Base-by-base conservation (phyloP, 2,888 invertebrate genomes). In the Hypsopygia costalis region DNA sequence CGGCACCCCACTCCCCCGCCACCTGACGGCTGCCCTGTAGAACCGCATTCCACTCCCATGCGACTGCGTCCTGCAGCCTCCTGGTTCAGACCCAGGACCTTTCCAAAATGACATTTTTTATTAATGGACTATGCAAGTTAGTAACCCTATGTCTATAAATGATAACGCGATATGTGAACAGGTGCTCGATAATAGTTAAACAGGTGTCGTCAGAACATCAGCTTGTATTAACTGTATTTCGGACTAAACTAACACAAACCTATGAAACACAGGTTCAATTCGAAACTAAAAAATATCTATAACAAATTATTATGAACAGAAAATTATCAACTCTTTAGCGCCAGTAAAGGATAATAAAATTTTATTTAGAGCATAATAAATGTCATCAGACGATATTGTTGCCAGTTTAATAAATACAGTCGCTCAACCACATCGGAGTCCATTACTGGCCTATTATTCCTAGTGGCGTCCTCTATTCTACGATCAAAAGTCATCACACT, bases 31-130 rank as follows among this genome's bases (percentile, higher is more conserved):
- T 31, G 31, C 65, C 70, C 63, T 62, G 77, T 73, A 72, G 80
- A 77, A 87, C 87, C 82, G 81, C 87, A 88, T 88, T 88, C 87
- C 87, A 75, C 87, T 88, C 87, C 87, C 87, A 88, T 82, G 82
- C 85, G 83, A 81, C 85, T 75, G 76, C 75, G 67, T 75, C 73
- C 77, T 72, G 72, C 67, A 69, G 70, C 72, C 71, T 73, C 69
- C 69, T 57, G 55, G 43, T 58, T 57, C 77, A 73, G 80, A 75
- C 77, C 70, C 77, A 73, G 80, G 76, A 78, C 69, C 73, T 76
- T 74, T 66, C 81, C 78, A 70, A 86, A 86, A 82, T 78, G 73
- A 80, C 75, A 72, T 76, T 76, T 77, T 80, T 74, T 79, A 78
- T 77, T 78, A 77, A 50, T 50, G 45, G 39, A 30, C 34, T 32